A percentile compares a stretch with the other conserved stretches of the same genome.
phyloP scores from a whole-genome alignment of 2,797 vertebrate species.

The Mormyrops boulengeri region DNA sequence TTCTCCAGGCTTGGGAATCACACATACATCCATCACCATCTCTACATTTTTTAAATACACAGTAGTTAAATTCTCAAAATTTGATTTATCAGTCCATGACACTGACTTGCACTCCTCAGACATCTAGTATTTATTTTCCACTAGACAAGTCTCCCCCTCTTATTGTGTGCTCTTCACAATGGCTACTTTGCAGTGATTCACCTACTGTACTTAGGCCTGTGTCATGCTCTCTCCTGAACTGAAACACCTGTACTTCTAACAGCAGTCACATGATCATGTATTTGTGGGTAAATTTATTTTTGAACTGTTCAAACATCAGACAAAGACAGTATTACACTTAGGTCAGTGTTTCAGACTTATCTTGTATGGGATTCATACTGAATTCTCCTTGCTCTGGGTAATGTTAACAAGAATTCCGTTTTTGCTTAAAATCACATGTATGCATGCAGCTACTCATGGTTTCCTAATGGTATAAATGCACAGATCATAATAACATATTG shows the following conservation, averaged over 20 bases:
- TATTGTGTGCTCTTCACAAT: not conserved
- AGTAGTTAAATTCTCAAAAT: not conserved
- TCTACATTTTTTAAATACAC: not conserved
- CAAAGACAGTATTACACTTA: no score
- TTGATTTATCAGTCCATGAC: not conserved
- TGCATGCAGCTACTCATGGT: not conserved
- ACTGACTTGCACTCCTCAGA: not conserved
- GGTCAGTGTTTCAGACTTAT: no score
- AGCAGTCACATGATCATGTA: not conserved
- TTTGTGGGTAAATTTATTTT: not conserved
- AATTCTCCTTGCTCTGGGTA: no score
- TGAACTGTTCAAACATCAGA: no score
- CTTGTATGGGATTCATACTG: no score
- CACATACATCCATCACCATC: not conserved
- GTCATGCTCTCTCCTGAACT: not conserved
- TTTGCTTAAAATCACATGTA: not conserved
- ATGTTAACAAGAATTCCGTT: not conserved
- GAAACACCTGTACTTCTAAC: not conserved
- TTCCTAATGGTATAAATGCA: not conserved
- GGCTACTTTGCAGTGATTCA: not conserved
- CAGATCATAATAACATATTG: not conserved
- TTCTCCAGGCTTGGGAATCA: not conserved
- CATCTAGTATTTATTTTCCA: not conserved
- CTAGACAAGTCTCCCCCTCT: not conserved
- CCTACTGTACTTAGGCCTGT: not conserved